A percentile compares a stretch with the other conserved stretches of the same genome.
These are phyloP conservation scores for Perizoma flavofasciatum DNA, from an alignment of 2,888 invertebrate species.

Conservation along the genomic window DNA sequence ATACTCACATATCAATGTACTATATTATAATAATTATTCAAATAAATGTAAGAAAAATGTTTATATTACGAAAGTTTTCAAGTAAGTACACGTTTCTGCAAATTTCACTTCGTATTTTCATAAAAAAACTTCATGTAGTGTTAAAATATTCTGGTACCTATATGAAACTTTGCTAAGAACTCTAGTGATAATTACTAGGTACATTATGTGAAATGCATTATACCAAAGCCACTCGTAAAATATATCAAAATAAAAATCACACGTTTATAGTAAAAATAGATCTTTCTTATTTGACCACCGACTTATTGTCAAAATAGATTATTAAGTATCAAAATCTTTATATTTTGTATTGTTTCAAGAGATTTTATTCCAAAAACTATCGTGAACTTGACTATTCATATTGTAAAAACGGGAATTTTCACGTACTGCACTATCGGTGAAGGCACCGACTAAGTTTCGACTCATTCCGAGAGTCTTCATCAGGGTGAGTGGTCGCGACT, in stretches of 20 bases:
- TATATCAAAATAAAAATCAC: slow-evolving; percentile 5
- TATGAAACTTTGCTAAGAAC: background rate
- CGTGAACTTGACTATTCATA: too few species aligned
- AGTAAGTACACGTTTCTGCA: slow-evolving; percentile 2
- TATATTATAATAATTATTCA: slow-evolving; percentile 4
- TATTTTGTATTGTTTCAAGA: too few species aligned
- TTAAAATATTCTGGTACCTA: background rate
- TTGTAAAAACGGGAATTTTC: too few species aligned
- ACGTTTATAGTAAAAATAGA: slow-evolving; percentile 9
- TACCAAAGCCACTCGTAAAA: slow-evolving; percentile 49
- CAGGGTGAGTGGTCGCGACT: too few species aligned
- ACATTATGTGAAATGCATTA: slow-evolving; percentile 50
- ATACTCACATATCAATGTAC: slow-evolving; percentile 60
- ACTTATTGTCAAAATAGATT: slow-evolving; percentile 3
- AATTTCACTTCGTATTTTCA: slow-evolving; percentile 12
- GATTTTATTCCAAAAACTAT: too few species aligned
- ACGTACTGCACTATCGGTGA: too few species aligned
- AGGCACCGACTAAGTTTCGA: too few species aligned
- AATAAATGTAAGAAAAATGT: slow-evolving; percentile 15
- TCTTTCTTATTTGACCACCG: slow-evolving; percentile 11
- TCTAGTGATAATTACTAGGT: background rate
- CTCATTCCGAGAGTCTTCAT: too few species aligned
- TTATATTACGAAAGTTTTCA: slow-evolving; percentile 9
- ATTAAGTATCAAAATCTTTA: background rate
- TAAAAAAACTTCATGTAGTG: background rate